Evolutionary conservation across 2,113 vertebrate genomes (phyloP).

Genomic region (Ia io): DNA sequence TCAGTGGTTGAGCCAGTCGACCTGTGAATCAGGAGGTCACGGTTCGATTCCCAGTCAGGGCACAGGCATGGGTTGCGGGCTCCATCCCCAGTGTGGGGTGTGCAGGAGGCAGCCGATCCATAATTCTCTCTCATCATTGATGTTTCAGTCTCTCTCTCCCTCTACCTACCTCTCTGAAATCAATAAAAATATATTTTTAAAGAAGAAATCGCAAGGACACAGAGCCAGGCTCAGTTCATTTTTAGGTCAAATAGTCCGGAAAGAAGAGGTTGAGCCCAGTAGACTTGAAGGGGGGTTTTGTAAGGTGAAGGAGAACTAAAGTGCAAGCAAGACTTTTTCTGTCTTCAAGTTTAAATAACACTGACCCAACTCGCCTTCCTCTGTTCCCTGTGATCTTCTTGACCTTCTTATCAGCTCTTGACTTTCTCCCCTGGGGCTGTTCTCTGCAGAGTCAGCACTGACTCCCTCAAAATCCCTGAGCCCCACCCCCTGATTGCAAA

Average conservation of each 20-base stretch:
- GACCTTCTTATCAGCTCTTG: constrained; percentile 30
- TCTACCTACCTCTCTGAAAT: too few species aligned
- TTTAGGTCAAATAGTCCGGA: not conserved
- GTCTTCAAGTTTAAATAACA: constrained; percentile 9
- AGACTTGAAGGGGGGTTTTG: not conserved
- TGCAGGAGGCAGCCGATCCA: too few species aligned
- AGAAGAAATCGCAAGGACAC: not conserved
- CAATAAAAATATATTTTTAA: not conserved
- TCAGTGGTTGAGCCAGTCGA: too few species aligned
- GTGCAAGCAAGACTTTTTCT: not conserved
- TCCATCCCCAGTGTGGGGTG: too few species aligned
- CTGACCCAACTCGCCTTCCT: not conserved
- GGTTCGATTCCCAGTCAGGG: too few species aligned
- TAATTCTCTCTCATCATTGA: too few species aligned
- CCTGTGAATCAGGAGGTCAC: too few species aligned
- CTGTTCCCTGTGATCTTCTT: not conserved
- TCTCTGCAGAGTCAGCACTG: not conserved
- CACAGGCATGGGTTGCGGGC: too few species aligned
- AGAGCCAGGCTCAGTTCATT: not conserved
- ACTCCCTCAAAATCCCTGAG: constrained; percentile 12
- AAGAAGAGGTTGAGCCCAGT: constrained; percentile 24
- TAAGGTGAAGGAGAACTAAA: constrained; percentile 31
- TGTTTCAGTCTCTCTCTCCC: too few species aligned
- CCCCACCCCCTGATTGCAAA: not conserved
- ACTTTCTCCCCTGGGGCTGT: constrained; percentile 9